Conservation (phyloP, 2,888 invertebrate species). For the Colostygia pectinataria region DNA sequence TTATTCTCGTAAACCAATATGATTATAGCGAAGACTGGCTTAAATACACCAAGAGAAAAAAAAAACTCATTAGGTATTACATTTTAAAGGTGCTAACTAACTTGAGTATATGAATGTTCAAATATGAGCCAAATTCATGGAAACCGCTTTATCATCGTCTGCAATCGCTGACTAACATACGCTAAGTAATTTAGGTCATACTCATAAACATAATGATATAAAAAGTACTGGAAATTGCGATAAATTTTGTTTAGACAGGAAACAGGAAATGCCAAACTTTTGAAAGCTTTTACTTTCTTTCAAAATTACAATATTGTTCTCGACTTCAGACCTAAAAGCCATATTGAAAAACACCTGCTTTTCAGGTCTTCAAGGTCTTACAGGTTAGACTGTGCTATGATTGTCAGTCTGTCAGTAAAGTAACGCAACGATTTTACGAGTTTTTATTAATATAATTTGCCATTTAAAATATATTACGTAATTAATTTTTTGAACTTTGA, state of each 20-base stretch:
- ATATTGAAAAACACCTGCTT: no score
- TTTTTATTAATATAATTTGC: no score
- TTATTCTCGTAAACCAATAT: not conserved
- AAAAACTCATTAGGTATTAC: constrained; percentile 5
- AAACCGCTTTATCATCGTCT: constrained; percentile 61
- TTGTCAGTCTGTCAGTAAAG: no score
- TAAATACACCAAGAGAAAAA: not conserved
- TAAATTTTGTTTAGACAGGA: constrained; percentile 13
- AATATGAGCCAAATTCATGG: constrained; percentile 53
- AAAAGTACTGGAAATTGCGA: constrained; percentile 11
- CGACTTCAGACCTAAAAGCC: no score
- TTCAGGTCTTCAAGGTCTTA: no score
- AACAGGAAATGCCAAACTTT: constrained; percentile 9
- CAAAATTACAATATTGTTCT: no score
- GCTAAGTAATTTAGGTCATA: constrained; percentile 45
- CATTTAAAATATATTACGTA: no score
- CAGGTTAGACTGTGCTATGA: no score
- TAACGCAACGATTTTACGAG: no score
- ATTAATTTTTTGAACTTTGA: not conserved
- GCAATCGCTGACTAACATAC: constrained; percentile 56
- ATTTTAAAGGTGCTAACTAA: constrained; percentile 20
- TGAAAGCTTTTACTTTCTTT: not conserved
- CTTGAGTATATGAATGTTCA: constrained; percentile 28
- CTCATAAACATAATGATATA: constrained; percentile 23
- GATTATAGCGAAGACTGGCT: not conserved